Conservation (phyloP, 2,113 vertebrate genomes). For the Rafetus swinhoei region DNA sequence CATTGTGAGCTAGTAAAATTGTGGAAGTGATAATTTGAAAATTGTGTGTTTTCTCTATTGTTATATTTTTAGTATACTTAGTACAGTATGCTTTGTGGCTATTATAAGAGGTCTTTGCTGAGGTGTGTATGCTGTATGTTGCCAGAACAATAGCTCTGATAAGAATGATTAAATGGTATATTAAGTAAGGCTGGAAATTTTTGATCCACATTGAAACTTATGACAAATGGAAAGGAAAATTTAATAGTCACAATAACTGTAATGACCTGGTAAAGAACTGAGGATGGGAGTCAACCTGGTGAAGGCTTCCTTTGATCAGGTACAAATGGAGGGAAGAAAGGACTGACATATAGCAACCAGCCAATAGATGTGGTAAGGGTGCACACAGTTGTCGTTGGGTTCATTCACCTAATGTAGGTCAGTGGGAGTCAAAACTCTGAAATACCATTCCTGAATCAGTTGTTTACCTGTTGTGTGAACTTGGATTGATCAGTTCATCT, state of each 20-base stretch:
- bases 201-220: background rate
- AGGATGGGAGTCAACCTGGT: background rate
- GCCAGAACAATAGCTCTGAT: background rate
- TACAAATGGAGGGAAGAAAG: background rate
- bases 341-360: background rate
- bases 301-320: background rate
- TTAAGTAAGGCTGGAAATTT: fast-evolving
- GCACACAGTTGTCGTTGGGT: background rate
- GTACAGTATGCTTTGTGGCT: background rate
- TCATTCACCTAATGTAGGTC: background rate
- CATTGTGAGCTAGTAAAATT: background rate
- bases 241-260: background rate
- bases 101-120: background rate
- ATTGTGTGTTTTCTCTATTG: background rate
- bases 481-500: background rate
- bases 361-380: background rate
- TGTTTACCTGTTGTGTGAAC: background rate
- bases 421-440: background rate
- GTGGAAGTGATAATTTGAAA: slow-evolving; percentile 14
- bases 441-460: background rate
- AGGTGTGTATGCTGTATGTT: background rate
- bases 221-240: background rate
- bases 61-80: background rate
- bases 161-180: background rate
- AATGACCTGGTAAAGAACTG: background rate